Percentiles rank a stretch among this genome's conserved stretches.
Evolutionary conservation across 2,888 invertebrate species (phyloP).

Genomic region (Drosophila mercatorum): DNA sequence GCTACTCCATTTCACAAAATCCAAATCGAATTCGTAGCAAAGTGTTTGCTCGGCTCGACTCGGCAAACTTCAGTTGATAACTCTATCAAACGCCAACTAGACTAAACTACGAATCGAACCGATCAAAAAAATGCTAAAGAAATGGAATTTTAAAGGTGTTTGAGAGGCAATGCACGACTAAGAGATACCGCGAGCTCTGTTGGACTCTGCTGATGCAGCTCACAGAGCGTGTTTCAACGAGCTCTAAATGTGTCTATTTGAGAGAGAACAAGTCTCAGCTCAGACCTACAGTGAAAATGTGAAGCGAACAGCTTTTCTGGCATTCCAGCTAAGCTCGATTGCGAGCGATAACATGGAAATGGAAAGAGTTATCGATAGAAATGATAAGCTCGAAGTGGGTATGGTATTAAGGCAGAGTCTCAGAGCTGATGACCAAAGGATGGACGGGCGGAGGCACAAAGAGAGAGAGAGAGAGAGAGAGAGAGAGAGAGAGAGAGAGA

Average conservation of each 20-base stretch:
- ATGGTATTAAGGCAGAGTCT: too few species aligned
- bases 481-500: too few species aligned
- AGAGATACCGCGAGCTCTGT: neutral
- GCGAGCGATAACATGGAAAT: neutral
- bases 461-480: too few species aligned
- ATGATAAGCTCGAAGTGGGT: too few species aligned
- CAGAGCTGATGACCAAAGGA: too few species aligned
- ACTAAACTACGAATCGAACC: neutral
- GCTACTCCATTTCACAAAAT: neutral
- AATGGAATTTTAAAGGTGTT: neutral
- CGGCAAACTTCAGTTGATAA: too few species aligned
- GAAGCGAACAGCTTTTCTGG: too few species aligned
- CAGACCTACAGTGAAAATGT: too few species aligned
- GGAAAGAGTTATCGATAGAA: neutral
- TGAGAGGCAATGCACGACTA: neutral
- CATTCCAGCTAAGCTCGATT: neutral
- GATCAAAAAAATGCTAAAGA: neutral
- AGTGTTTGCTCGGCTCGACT: neutral
- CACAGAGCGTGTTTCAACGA: neutral
- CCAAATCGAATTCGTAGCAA: neutral
- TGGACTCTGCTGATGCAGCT: neutral
- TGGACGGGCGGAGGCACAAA: too few species aligned
- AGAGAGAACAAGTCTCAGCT: neutral
- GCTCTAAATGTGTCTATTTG: neutral
- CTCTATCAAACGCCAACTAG: neutral